Evolutionary conservation across 2,113 vertebrate species (phyloP).

Genomic region (Neodon shergylaensis): DNA sequence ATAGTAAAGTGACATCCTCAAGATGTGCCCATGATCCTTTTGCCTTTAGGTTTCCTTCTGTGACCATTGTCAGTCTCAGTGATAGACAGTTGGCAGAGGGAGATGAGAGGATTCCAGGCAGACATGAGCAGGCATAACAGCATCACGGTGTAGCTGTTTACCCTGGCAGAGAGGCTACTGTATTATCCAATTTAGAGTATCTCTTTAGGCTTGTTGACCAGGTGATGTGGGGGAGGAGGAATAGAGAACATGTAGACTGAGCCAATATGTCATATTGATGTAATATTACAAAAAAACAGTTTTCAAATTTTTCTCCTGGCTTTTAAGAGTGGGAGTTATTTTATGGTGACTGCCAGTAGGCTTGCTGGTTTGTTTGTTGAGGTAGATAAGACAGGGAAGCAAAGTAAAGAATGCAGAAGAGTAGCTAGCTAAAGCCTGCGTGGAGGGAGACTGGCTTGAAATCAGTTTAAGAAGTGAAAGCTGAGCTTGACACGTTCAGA

Average conservation of each 20-base stretch:
- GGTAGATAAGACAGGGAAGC: slow-evolving; percentile 51
- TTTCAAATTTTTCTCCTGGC: slow-evolving; percentile 41
- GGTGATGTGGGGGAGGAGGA: not conserved
- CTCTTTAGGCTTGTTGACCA: not conserved
- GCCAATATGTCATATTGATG: not conserved
- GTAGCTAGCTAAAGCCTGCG: not conserved
- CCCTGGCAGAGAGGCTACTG: not conserved
- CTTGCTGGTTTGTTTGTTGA: slow-evolving; percentile 39
- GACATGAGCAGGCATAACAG: not conserved
- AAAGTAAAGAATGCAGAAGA: not conserved
- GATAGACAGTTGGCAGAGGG: not conserved
- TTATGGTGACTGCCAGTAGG: slow-evolving; percentile 26
- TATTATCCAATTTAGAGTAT: not conserved
- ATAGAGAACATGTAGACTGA: not conserved
- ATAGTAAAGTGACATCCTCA: not conserved
- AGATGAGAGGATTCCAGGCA: not conserved
- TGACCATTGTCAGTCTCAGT: not conserved
- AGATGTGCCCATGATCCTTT: not conserved
- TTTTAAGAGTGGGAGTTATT: slow-evolving; percentile 37
- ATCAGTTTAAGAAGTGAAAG: slow-evolving; percentile 9
- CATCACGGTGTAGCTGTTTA: not conserved
- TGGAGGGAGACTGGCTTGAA: not conserved
- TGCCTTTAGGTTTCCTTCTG: not conserved
- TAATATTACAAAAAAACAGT: not conserved
- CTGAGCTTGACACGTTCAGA: slow-evolving; percentile 22